Evolutionary conservation across 2,888 invertebrate species (phyloP), one percentile per base, ranked within the genome.

Genomic region (Drosophila subsilvestris): DNA sequence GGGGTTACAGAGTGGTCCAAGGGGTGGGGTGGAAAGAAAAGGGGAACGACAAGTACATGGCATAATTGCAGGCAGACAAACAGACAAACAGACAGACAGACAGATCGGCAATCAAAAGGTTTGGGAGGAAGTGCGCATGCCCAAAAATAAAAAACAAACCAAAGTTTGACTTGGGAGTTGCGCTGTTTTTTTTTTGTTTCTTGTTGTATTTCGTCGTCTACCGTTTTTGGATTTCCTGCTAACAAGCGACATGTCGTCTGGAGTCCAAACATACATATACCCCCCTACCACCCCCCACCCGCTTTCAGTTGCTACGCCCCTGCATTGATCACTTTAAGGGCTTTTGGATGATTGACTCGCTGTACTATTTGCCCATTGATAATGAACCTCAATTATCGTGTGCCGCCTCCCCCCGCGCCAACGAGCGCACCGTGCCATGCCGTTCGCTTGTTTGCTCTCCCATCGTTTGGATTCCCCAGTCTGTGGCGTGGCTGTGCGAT

Each of bases 381-480:
- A 88, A 88, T 88, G 86, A 86, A 75, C 74, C 71, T 57, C 87
- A 84, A 88, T 84, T 84, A 84, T 71, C 76, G 60, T 70, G 54
- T 74, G 56, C 53, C 51, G 14, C 37, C 14, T 1, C 1, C 25
- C 6, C 25, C 25, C 25, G 25, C 1, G 25, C 25, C n/a, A n/a
- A n/a, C n/a, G n/a, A n/a, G n/a, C n/a, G n/a, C n/a, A n/a, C n/a
- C n/a, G n/a, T n/a, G n/a, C 20, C 2, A 20, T 2, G 25, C 1
- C 25, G 1, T 6, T 37, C 49, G 63, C 12, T 70, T 69, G 61
- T 58, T 62, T 74, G 55, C 54, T 5, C 22, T 45, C 29, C 14
- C 17, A 58, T 22, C 81, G 63, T 63, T 59, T 70, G 59, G 55
- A 53, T 42, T 20, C 27, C 27, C n/a, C 14, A 25, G 5, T 12